phyloP scores from a whole-genome alignment of 1,140 invertebrate species.

The Polypedilum pembai region DNA sequence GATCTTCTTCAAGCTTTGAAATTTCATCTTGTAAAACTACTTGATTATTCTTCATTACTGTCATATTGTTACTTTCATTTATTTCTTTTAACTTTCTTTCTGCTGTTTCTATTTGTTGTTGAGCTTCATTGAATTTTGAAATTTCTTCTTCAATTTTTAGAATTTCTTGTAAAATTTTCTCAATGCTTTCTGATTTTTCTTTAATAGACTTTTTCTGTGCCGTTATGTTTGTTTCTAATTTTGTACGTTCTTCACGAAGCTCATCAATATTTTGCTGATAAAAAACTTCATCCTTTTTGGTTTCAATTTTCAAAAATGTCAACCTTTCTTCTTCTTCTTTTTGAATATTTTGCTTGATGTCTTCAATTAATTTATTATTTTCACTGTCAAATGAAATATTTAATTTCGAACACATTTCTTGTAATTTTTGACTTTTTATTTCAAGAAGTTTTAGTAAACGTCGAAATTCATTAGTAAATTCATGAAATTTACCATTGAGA shows the following conservation, averaged over 20 bases:
- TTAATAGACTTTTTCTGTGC: slow-evolving; percentile 40
- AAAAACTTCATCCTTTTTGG: slow-evolving; percentile 39
- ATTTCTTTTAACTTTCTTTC: slow-evolving; percentile 35
- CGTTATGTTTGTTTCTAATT: slow-evolving; percentile 42
- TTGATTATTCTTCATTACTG: slow-evolving; percentile 44
- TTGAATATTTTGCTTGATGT: slow-evolving; percentile 36
- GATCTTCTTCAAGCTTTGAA: slow-evolving; percentile 37
- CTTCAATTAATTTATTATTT: slow-evolving; percentile 32
- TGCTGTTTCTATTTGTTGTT: slow-evolving; percentile 35
- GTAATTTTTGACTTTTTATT: slow-evolving; percentile 38
- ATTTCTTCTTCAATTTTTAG: slow-evolving; percentile 36
- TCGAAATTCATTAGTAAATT: no score
- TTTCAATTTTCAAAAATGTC: slow-evolving; percentile 34
- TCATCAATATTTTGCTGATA: slow-evolving; percentile 46
- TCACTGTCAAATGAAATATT: slow-evolving; percentile 33
- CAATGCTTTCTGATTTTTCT: slow-evolving; percentile 33
- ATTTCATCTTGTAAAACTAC: slow-evolving; percentile 38
- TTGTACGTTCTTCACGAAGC: slow-evolving; percentile 42
- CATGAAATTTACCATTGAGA: no score
- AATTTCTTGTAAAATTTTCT: slow-evolving; percentile 35
- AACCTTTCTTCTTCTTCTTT: slow-evolving; percentile 39
- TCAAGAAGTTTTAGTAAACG: no score
- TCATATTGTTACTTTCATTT: slow-evolving; percentile 40
- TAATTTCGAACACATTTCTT: slow-evolving; percentile 34
- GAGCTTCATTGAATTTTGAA: slow-evolving; percentile 36